Evolutionary conservation across 2,888 invertebrate genomes (phyloP).

Genomic region (Microplitis deprimator): DNA sequence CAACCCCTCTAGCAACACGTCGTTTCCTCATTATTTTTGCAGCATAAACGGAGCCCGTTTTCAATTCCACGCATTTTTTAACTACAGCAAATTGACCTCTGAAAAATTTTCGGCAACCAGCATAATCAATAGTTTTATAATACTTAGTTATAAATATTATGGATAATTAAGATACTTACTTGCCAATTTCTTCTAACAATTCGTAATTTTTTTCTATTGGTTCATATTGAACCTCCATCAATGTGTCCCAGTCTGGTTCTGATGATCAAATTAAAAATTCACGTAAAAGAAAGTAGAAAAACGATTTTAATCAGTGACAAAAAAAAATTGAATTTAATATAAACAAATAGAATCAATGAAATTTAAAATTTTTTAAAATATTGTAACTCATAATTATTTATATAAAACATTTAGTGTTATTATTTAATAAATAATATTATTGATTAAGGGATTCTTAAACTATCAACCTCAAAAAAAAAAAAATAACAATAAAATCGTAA

Average conservation of each 20-base stretch:
- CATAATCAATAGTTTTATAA: constrained; percentile 6
- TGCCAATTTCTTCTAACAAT: constrained; percentile 74
- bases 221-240: constrained; percentile 72
- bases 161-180: constrained; percentile 65
- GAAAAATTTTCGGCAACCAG: constrained; percentile 51
- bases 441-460: too few species aligned
- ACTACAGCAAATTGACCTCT: constrained; percentile 80
- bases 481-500: too few species aligned
- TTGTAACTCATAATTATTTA: too few species aligned
- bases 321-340: too few species aligned
- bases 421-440: too few species aligned
- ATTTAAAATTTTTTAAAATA: too few species aligned
- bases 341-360: too few species aligned
- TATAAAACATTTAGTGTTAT: too few species aligned
- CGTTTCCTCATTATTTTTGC: constrained; percentile 78
- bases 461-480: too few species aligned
- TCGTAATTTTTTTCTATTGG: constrained; percentile 74
- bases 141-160: too few species aligned
- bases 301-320: neutral
- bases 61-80: constrained; percentile 73
- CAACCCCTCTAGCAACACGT: constrained; percentile 75
- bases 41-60: constrained; percentile 74
- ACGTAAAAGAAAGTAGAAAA: constrained; percentile 22
- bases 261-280: neutral
- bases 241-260: constrained; percentile 68